A percentile compares a stretch with the other conserved stretches of the same genome.
Conservation (phyloP, 1,140 invertebrate genomes). For the honey bee (Apis mellifera) region Amel_HAv3.1 CM009939.2:4424501-4425000, state of each 20-base stretch:
- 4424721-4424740: background rate
- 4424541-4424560: conserved; percentile 33
- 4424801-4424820: no score
- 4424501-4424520: conserved; percentile 48
- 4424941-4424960: no score
- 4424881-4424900: no score
- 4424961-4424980: no score
- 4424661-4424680: conserved; percentile 19
- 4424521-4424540: conserved; percentile 26
- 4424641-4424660: conserved; percentile 18
- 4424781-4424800: background rate
- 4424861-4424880: no score
- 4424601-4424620: conserved; percentile 2
- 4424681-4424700: conserved; percentile 24
- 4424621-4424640: conserved; percentile 5
- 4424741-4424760: no score
- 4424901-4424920: no score
- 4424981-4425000: no score
- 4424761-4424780: background rate
- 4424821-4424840: no score
- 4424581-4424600: conserved; percentile 45
- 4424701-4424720: no score
- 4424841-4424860: no score
- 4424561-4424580: background rate
- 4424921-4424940: no score